Evolutionary conservation across 2,888 invertebrate genomes (phyloP).

Genomic region (Sarcophaga rosellei): DNA sequence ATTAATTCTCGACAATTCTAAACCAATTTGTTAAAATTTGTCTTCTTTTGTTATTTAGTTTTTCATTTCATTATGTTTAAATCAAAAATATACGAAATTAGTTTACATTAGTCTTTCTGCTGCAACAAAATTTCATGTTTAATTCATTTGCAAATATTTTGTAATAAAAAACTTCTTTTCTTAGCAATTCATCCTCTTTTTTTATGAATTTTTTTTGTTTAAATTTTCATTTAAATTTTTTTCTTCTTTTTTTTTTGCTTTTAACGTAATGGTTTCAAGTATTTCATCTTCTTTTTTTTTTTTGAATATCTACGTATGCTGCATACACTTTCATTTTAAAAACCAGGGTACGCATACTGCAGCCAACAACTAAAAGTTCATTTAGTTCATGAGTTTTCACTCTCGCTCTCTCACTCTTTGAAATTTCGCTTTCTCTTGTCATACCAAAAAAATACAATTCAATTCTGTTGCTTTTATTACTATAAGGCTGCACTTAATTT

Average conservation of each 20-base stretch:
- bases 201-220: not conserved
- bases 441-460: not conserved
- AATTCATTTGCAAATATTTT: too few species aligned
- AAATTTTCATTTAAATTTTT: conserved; percentile 19
- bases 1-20: too few species aligned
- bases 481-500: conserved; percentile 62
- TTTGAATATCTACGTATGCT: not conserved
- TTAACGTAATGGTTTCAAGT: conserved; percentile 54
- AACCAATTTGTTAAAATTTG: too few species aligned
- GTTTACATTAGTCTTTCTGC: too few species aligned
- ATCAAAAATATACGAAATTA: too few species aligned
- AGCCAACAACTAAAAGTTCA: not conserved
- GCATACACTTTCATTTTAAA: not conserved
- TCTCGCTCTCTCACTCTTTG: not conserved
- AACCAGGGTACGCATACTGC: too few species aligned
- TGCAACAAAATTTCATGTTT: too few species aligned
- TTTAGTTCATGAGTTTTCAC: conserved; percentile 37
- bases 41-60: too few species aligned
- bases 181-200: not conserved
- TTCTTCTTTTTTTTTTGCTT: conserved; percentile 4
- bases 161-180: not conserved
- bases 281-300: not conserved
- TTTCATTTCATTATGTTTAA: too few species aligned
- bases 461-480: conserved; percentile 45
- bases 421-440: not conserved